Percentiles rank a stretch among this genome's conserved stretches.
Conservation (phyloP, 2,113 vertebrate genomes). For the Myotis brandtii region DNA sequence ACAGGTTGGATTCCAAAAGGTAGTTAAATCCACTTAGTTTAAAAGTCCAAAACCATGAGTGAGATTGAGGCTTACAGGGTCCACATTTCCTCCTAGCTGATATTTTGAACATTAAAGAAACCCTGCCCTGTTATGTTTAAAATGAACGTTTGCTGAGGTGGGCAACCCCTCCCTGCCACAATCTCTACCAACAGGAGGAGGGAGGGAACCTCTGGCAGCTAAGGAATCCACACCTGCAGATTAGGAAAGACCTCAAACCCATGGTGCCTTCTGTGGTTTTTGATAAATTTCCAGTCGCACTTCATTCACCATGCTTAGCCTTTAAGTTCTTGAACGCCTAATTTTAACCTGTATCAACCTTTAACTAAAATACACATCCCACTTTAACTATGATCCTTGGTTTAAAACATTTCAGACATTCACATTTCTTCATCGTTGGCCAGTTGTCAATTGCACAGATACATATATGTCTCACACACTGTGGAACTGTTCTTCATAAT, state of each 20-base stretch:
- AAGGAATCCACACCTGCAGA: constrained; percentile 13
- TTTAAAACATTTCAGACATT: neutral
- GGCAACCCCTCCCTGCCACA: constrained; percentile 33
- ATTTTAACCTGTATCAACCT: constrained; percentile 21
- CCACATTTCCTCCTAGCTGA: neutral
- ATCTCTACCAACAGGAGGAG: constrained; percentile 66
- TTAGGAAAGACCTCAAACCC: constrained; percentile 10
- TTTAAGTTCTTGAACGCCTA: neutral
- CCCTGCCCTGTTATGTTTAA: neutral
- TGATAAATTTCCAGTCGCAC: constrained; percentile 48
- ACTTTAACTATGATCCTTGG: neutral
- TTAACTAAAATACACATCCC: neutral
- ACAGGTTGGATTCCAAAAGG: constrained; percentile 37
- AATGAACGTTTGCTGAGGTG: neutral
- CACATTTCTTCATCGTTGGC: neutral
- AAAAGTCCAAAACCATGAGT: neutral
- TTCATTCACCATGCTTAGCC: neutral
- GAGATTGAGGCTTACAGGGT: neutral
- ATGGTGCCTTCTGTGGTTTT: neutral
- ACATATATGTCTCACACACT: neutral
- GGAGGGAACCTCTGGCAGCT: constrained; percentile 42
- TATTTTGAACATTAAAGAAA: neutral
- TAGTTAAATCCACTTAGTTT: constrained; percentile 7
- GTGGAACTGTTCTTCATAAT: neutral
- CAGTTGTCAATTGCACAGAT: neutral